These are phyloP conservation scores for Petrocephalus microphthalmus DNA, from an alignment of 2,113 vertebrate species.

Conservation along the genomic window DNA sequence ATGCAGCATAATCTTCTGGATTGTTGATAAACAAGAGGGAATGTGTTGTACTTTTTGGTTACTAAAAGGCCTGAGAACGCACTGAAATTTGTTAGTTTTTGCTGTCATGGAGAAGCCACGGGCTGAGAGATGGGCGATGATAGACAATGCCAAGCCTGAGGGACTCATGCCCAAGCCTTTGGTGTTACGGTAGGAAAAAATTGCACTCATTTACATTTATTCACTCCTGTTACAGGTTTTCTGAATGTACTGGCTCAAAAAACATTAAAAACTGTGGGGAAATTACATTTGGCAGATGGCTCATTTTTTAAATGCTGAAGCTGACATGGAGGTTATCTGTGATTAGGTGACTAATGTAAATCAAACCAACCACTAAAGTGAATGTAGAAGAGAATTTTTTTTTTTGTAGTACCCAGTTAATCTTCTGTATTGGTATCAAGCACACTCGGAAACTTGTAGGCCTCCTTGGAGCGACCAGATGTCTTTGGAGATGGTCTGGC, in stretches of 20 bases:
- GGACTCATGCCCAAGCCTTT: background rate
- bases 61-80: background rate
- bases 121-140: background rate
- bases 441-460: background rate
- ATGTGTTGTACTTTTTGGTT: background rate
- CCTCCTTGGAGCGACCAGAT: background rate
- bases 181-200: background rate
- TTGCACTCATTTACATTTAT: background rate
- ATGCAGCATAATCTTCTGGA: background rate
- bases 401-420: background rate
- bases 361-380: background rate
- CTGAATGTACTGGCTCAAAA: background rate
- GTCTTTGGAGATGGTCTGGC: background rate
- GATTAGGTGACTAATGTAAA: background rate
- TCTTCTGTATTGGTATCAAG: background rate
- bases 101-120: background rate
- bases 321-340: background rate
- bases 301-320: background rate
- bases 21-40: background rate
- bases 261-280: background rate
- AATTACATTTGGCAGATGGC: background rate
- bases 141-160: background rate
- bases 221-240: background rate
- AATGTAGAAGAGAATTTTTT: background rate
- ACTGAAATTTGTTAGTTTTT: background rate